Conservation (phyloP, 2,888 invertebrate species). For the Meghimatium bilineatum region DNA sequence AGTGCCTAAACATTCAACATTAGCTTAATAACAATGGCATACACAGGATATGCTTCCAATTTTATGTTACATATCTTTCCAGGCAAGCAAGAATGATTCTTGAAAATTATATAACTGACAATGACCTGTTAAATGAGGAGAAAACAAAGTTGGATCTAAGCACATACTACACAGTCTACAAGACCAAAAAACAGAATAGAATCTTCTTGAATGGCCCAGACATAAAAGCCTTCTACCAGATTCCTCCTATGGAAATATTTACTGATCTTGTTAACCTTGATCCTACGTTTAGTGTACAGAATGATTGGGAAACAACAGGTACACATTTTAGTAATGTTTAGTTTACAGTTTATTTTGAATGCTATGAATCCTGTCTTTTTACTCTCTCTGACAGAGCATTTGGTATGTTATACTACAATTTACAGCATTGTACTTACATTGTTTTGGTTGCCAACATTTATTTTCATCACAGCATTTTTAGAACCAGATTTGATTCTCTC, state of each 20-base stretch:
- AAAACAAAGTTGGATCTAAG: slow-evolving; percentile 49
- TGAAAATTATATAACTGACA: slow-evolving; percentile 42
- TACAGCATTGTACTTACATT: no score
- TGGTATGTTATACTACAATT: no score
- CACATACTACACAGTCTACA: slow-evolving; percentile 47
- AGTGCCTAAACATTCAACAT: no score
- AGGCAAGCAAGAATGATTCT: slow-evolving; percentile 41
- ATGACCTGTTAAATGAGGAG: slow-evolving; percentile 54
- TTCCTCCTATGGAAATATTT: slow-evolving; percentile 38
- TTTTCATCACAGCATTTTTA: no score
- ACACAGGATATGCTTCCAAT: no score
- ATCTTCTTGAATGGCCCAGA: slow-evolving; percentile 56
- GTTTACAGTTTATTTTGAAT: no score
- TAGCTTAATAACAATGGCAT: no score
- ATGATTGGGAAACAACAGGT: slow-evolving; percentile 50
- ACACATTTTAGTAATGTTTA: neutral
- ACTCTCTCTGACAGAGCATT: no score
- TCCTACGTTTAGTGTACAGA: slow-evolving; percentile 42
- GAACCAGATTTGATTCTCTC: no score
- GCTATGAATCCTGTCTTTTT: no score
- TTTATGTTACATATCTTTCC: slow-evolving; percentile 18
- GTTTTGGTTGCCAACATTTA: no score
- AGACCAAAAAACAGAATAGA: slow-evolving; percentile 44
- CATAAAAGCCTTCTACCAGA: slow-evolving; percentile 52
- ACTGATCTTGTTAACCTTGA: slow-evolving; percentile 32